Base-by-base conservation (phyloP, 2,113 vertebrate genomes). In the Tympanuchus pallidicinctus region DNA sequence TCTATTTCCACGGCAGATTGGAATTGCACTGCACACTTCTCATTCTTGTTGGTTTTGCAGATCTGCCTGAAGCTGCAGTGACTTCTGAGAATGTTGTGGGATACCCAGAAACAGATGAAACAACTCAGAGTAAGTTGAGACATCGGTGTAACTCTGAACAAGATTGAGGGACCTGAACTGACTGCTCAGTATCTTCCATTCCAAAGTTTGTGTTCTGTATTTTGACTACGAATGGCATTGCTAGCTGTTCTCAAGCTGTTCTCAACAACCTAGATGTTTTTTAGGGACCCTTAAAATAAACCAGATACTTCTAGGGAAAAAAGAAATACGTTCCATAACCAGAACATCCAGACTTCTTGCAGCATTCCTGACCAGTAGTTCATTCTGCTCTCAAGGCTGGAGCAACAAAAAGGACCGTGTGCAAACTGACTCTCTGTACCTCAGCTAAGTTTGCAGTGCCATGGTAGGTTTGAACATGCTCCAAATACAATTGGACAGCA, bases 41-140 rank as follows among this genome's bases (percentile, higher is more conserved):
- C 43, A 18, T 9, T 72, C 50, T 2, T 28, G 3, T 38, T 54
- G 92, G 21, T 50, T 81, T 78, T 85, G 36, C 75, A 95, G 96
- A 75, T 63, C 71, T 85, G n/a, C 50, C 64, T 11, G 0, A 11
- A 75, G 28, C 38, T 8, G 27, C 3, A 25, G 59, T n/a, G 1
- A 86, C 82, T 59, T 4, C 92, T 1, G 40, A 70, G 48, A 77
- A 20, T 13, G 42, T 4, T 22, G 34, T 63, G 42, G 64, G 45
- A 54, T 45, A 92, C 28, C 42, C 82, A 47, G 92, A 38, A 36
- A 94, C 73, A n/a, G 95, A 96, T 70, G 45, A 54, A 6, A 91
- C 96, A 50, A 50, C 71, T 71, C 56, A 0, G 28, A n/a, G 96
- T 96, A 90, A 90, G 89, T 42, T 59, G 65, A 65, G 54, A 82